These are phyloP conservation scores for Ametastegia equiseti DNA, from an alignment of 2,888 invertebrate genomes.

Conservation along the genomic window DNA sequence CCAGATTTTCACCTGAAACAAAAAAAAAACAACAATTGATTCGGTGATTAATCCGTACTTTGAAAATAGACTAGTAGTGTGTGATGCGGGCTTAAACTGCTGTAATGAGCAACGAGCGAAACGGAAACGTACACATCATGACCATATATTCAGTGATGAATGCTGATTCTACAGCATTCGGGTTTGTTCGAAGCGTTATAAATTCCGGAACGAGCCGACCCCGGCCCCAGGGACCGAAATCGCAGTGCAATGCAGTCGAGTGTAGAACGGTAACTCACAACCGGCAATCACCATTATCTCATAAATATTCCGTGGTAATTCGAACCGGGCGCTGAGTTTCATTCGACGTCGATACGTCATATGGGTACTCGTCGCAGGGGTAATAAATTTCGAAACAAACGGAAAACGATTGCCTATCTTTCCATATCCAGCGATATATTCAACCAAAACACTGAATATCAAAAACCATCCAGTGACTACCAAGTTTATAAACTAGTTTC, in stretches of 20 bases:
- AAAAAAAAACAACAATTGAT: not conserved
- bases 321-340: conserved; percentile 26
- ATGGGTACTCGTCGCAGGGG: conserved; percentile 14
- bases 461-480: too few species aligned
- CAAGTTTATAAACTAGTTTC: not conserved
- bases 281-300: conserved; percentile 46
- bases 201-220: conserved; percentile 12
- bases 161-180: not conserved
- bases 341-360: conserved; percentile 39
- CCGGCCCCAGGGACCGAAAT: not conserved
- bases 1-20: conserved; percentile 91
- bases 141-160: not conserved
- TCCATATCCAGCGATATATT: not conserved
- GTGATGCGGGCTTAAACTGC: too few species aligned
- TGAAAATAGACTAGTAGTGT: not conserved
- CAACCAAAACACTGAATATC: too few species aligned
- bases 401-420: conserved; percentile 21
- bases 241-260: conserved; percentile 11
- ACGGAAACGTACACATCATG: not conserved
- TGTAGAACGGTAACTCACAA: conserved; percentile 32
- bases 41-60: not conserved
- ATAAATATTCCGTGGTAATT: conserved; percentile 47
- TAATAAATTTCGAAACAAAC: conserved; percentile 33
- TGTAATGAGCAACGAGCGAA: not conserved
- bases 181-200: conserved; percentile 26